A percentile compares a stretch with the other conserved stretches of the same genome.
These are phyloP conservation scores for Plagiodera versicolora DNA, from an alignment of 2,888 invertebrate genomes.

Conservation along the genomic window DNA sequence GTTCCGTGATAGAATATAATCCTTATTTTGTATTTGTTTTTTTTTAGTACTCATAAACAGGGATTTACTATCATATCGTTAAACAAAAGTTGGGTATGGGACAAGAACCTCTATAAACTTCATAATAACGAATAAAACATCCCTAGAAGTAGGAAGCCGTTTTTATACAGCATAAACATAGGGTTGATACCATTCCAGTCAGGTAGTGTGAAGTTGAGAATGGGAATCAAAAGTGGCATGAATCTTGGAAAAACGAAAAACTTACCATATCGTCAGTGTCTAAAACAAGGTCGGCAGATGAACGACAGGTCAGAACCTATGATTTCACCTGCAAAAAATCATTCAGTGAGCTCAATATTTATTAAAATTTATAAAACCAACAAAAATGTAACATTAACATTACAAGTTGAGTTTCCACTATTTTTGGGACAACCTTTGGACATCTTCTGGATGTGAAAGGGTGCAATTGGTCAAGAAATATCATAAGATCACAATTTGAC, in stretches of 20 bases:
- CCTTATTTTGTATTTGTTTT: too few relatives aligned
- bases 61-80: background rate
- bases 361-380: too few relatives aligned
- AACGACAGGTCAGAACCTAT: slow-evolving; percentile 56
- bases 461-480: too few relatives aligned
- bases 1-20: too few relatives aligned
- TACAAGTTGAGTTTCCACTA: too few relatives aligned
- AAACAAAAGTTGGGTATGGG: background rate
- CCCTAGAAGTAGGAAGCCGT: background rate
- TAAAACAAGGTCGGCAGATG: slow-evolving; percentile 57
- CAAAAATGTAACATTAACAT: too few relatives aligned
- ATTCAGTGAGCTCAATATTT: background rate
- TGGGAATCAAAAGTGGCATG: background rate
- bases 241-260: slow-evolving; percentile 20
- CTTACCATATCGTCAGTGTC: slow-evolving; percentile 82
- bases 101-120: background rate
- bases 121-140: background rate
- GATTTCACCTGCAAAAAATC: slow-evolving; percentile 52
- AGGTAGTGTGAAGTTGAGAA: background rate
- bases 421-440: too few relatives aligned
- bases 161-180: too few relatives aligned
- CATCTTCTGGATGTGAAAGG: too few relatives aligned
- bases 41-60: background rate
- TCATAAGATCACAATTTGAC: too few relatives aligned
- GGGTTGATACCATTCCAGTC: too few relatives aligned